Evolutionary conservation across 2,797 vertebrate species (phyloP), one percentile per base, ranked within the genome.

Genomic region (Hozukius guyotensis): DNA sequence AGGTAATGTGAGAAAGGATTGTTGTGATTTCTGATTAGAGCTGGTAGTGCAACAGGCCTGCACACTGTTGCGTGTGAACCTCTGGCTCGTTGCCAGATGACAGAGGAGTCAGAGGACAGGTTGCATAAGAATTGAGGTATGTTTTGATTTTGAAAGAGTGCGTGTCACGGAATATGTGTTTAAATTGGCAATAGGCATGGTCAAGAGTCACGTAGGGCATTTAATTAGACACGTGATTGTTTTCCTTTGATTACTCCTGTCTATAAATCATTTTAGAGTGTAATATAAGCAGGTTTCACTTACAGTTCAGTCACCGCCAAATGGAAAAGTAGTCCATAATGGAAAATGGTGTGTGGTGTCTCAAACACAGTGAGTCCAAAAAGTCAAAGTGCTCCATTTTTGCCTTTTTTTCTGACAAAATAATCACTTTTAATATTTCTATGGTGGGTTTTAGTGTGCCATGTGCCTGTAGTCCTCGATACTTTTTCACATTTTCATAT

Each of bases 41-140:
- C 77, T 68, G 78, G 79, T 53, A 78, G 86, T 88, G 86, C 84
- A 88, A 73, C 85, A 87, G 59, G 82, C 70, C 81, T 85, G 88
- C 89, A 94, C 90, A 86, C 81, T 76, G 91, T 95, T 93, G 94
- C 94, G 92, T 96, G 95, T 95, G 91, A 96, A 93, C 91, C 77
- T 85, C 89, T 96, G 95, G 95, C 91, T 8, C 42, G 0, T 8
- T 72, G 92, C 95, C 95, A 95, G 81, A 67, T 82, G 62, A 87
- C 72, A 88, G 83, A 86, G 83, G 81, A 84, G 85, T 88, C 84
- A 85, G 86, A 86, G 75, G 71, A 80, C 62, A 75, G 87, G 73
- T 95, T 95, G 90, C 92, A 90, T 95, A 93, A 92, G 71, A 88
- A 75, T 12, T 69, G 55, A 60, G 78, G 55, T 82, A 82, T 92